Evolutionary conservation across 2,888 invertebrate genomes (phyloP).

Genomic region (Lasius platythorax): DNA sequence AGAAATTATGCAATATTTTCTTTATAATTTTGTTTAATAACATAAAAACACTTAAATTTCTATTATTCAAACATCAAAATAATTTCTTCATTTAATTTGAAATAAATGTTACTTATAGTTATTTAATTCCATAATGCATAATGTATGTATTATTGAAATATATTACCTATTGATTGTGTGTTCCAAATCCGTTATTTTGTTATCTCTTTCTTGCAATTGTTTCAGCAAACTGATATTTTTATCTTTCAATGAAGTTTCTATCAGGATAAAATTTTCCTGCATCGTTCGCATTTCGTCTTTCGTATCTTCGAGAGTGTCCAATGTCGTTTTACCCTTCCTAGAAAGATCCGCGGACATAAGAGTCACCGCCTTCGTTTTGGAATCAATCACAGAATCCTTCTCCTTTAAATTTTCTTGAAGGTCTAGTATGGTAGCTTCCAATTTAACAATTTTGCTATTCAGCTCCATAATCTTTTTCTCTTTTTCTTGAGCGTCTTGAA

Average conservation of each 20-base stretch:
- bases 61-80: not conserved
- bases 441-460: constrained; percentile 90
- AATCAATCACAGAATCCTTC: constrained; percentile 94
- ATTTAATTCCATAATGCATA: constrained; percentile 32
- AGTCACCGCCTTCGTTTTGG: constrained; percentile 92
- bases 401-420: constrained; percentile 93
- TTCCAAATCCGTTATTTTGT: constrained; percentile 87
- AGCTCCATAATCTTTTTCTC: constrained; percentile 90
- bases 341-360: constrained; percentile 91
- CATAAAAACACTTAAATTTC: not conserved
- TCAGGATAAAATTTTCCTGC: constrained; percentile 92
- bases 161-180: constrained; percentile 86
- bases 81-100: not conserved
- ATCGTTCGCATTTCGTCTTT: constrained; percentile 93
- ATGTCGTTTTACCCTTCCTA: constrained; percentile 90
- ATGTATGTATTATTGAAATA: not conserved
- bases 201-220: constrained; percentile 88
- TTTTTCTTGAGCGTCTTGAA: constrained; percentile 87
- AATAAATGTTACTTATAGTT: constrained; percentile 18
- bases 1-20: not conserved
- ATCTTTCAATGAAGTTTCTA: constrained; percentile 91
- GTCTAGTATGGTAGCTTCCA: constrained; percentile 93
- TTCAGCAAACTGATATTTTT: constrained; percentile 88
- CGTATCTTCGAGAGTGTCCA: constrained; percentile 92
- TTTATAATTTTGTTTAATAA: constrained; percentile 8